Conservation (phyloP, 2,888 invertebrate genomes). For the Diploptera punctata region DNA sequence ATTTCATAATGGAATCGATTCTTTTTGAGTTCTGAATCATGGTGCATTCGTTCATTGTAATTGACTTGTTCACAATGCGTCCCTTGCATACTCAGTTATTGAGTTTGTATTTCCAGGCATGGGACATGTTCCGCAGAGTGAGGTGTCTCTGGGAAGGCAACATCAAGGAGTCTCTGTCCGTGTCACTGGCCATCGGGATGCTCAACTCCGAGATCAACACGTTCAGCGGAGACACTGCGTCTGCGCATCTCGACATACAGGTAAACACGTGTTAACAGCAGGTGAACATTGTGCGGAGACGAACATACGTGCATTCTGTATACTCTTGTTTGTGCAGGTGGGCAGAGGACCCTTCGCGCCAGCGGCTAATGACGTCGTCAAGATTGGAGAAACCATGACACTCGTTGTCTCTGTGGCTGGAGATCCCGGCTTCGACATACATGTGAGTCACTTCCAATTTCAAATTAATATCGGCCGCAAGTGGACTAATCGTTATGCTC, state of each 20-base stretch:
- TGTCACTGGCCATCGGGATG: constrained; percentile 79
- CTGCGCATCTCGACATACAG: constrained; percentile 79
- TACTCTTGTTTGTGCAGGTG: constrained; percentile 52
- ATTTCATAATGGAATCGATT: no score
- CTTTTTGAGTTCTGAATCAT: no score
- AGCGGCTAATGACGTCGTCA: constrained; percentile 76
- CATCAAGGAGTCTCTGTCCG: constrained; percentile 74
- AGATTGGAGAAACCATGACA: constrained; percentile 83
- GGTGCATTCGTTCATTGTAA: no score
- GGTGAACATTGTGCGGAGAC: background rate
- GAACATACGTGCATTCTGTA: no score
- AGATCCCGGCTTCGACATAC: constrained; percentile 78
- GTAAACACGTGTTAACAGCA: constrained; percentile 44
- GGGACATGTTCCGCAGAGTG: constrained; percentile 80
- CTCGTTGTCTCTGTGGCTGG: constrained; percentile 80
- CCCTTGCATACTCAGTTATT: no score
- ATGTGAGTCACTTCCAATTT: constrained; percentile 49
- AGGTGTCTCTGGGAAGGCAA: constrained; percentile 85
- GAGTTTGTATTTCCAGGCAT: constrained; percentile 65
- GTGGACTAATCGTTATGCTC: no score
- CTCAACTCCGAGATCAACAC: constrained; percentile 80
- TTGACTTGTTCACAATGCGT: no score
- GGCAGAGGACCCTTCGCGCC: constrained; percentile 81
- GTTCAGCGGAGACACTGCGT: constrained; percentile 84
- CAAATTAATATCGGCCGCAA: no score